Conservation (phyloP, 23 tunicate species). For the Phallusia fumigata region DNA sequence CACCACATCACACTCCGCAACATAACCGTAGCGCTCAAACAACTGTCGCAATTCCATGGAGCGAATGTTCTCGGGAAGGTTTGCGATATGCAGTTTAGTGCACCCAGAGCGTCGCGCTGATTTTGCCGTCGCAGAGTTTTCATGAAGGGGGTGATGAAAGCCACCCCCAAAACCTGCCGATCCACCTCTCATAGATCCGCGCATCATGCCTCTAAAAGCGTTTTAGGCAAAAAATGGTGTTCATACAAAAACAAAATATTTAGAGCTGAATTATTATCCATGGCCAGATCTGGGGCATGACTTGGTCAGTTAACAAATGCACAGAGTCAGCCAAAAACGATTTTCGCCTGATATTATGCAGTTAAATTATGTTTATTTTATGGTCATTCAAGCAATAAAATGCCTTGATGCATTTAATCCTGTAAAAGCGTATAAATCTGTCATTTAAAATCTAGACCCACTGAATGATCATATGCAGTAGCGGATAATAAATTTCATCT, state of each 20-base stretch:
- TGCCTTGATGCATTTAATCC: no score
- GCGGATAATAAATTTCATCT: no score
- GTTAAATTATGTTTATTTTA: no score
- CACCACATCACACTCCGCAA: conserved; percentile 92
- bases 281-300: not conserved
- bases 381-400: no score
- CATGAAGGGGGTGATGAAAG: conserved; percentile 23
- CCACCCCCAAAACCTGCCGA: conserved; percentile 27
- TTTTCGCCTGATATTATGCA: no score
- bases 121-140: conserved; percentile 79
- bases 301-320: not conserved
- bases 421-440: no score
- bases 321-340: not conserved
- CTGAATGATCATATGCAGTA: no score
- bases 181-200: conserved; percentile 43
- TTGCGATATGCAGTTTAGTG: conserved; percentile 89
- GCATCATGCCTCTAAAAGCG: conserved; percentile 36
- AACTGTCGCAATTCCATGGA: conserved; percentile 72
- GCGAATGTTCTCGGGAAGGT: conserved; percentile 61
- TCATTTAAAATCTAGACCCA: no score
- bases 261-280: not conserved
- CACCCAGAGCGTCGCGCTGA: conserved; percentile 91
- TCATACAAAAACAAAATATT: not conserved
- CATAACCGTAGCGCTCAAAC: conserved; percentile 93
- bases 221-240: no score